A percentile compares a stretch with the other conserved stretches of the same genome.
These are phyloP conservation scores for Celastrina argiolus DNA, from an alignment of 2,888 invertebrate species.

Conservation along the genomic window DNA sequence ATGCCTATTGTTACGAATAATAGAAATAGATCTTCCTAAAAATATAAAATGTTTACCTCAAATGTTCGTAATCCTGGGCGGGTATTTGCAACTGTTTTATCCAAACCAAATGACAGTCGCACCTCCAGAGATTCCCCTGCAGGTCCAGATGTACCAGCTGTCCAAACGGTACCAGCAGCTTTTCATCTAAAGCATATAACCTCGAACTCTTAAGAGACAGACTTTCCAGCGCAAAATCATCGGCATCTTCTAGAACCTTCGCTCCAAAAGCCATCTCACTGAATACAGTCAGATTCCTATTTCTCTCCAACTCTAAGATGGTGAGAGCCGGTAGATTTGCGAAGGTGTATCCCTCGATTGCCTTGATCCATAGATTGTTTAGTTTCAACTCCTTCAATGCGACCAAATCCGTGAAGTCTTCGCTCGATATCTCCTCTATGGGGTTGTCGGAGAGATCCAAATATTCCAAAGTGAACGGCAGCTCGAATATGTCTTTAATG, in stretches of 20 bases:
- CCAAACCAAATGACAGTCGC: slow-evolving; percentile 80
- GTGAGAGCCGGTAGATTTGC: slow-evolving; percentile 71
- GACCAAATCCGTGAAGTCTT: slow-evolving; percentile 70
- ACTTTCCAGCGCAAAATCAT: slow-evolving; percentile 62
- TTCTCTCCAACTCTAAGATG: slow-evolving; percentile 74
- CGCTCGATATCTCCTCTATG: slow-evolving; percentile 64
- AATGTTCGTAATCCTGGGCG: slow-evolving; percentile 56
- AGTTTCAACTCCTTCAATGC: slow-evolving; percentile 73
- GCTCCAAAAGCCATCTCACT: slow-evolving; percentile 61
- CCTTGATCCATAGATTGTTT: slow-evolving; percentile 75
- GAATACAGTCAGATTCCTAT: slow-evolving; percentile 70
- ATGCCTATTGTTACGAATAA: too few relatives aligned
- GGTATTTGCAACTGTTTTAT: slow-evolving; percentile 61
- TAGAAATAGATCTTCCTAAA: too few relatives aligned
- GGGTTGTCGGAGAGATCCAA: slow-evolving; percentile 81
- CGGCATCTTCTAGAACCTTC: slow-evolving; percentile 55
- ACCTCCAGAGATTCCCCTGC: slow-evolving; percentile 80
- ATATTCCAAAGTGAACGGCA: slow-evolving; percentile 76
- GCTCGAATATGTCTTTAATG: slow-evolving; percentile 69
- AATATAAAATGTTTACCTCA: slow-evolving; percentile 56
- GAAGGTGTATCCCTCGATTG: slow-evolving; percentile 75
- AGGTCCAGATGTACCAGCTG: slow-evolving; percentile 67
- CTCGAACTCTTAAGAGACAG: slow-evolving; percentile 69
- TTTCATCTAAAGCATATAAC: slow-evolving; percentile 54
- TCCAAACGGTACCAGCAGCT: slow-evolving; percentile 64